phyloP scores from a whole-genome alignment of 2,113 vertebrate genomes.

The Bos taurus region DNA sequence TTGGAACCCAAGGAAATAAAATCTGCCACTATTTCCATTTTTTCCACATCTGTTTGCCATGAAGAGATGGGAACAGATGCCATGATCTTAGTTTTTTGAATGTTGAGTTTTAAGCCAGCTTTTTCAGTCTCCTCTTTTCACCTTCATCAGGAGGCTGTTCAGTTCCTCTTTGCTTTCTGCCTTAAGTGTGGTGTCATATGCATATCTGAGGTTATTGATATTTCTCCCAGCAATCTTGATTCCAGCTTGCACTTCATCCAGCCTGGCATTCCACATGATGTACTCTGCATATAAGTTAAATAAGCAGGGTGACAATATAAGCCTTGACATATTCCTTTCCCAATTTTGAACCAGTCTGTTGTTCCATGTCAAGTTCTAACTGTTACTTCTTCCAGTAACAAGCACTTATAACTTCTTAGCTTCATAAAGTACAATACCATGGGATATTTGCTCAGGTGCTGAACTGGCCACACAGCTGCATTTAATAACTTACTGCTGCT shows the following conservation, averaged over 20 bases:
- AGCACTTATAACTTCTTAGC: slow-evolving; percentile 5
- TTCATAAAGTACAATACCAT: neutral
- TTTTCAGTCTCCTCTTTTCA: neutral
- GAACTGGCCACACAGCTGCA: neutral
- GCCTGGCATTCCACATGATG: neutral
- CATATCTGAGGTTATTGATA: neutral
- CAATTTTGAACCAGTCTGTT: neutral
- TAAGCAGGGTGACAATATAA: neutral
- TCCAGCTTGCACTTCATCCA: neutral
- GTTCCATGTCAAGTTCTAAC: neutral
- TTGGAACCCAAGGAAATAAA: neutral
- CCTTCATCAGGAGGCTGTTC: neutral
- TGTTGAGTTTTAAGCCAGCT: neutral
- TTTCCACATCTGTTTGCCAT: neutral
- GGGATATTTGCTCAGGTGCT: neutral
- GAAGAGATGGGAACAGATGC: neutral
- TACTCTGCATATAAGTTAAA: neutral
- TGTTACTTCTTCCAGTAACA: neutral
- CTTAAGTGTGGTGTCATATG: neutral
- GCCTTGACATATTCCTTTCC: neutral
- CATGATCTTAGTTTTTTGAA: neutral
- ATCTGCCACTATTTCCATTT: neutral
- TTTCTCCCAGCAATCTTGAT: neutral
- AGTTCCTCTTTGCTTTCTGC: neutral
- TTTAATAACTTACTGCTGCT: slow-evolving; percentile 20